phyloP scores from a whole-genome alignment of 2,113 vertebrate genomes.

The Sardina pilchardus region DNA sequence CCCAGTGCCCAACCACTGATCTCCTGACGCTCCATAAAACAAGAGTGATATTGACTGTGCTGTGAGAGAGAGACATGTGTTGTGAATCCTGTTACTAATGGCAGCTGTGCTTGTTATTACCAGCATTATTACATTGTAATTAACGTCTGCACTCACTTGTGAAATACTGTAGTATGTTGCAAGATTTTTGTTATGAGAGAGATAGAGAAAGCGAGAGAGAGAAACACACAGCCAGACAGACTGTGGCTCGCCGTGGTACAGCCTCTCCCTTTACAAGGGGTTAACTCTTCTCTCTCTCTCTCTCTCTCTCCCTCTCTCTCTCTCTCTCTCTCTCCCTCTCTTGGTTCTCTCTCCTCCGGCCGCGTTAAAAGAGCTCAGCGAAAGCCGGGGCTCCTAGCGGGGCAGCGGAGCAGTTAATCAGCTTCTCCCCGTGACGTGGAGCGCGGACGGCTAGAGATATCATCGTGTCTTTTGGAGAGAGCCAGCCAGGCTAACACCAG shows the following conservation, averaged over 20 bases:
- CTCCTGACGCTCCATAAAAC: neutral
- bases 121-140: neutral
- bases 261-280: conserved; percentile 13
- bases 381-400: conserved; percentile 38
- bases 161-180: neutral
- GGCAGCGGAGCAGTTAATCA: conserved; percentile 64
- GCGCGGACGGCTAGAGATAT: conserved; percentile 60
- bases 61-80: neutral
- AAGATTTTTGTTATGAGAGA: neutral
- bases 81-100: neutral
- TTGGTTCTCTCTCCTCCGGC: conserved; percentile 19
- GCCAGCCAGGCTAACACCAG: conserved; percentile 54
- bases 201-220: neutral
- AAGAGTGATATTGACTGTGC: neutral
- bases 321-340: neutral
- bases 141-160: neutral
- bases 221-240: neutral
- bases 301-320: conserved; percentile 5
- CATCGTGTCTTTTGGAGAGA: conserved; percentile 61
- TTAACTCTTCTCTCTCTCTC: conserved; percentile 15
- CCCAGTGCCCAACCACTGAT: neutral
- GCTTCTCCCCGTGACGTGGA: conserved; percentile 56
- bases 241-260: neutral
- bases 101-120: neutral
- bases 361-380: conserved; percentile 27